Percentiles rank a stretch among this genome's conserved stretches.
phyloP scores from a whole-genome alignment of 2,797 vertebrate species.

The Capromys pilorides region DNA sequence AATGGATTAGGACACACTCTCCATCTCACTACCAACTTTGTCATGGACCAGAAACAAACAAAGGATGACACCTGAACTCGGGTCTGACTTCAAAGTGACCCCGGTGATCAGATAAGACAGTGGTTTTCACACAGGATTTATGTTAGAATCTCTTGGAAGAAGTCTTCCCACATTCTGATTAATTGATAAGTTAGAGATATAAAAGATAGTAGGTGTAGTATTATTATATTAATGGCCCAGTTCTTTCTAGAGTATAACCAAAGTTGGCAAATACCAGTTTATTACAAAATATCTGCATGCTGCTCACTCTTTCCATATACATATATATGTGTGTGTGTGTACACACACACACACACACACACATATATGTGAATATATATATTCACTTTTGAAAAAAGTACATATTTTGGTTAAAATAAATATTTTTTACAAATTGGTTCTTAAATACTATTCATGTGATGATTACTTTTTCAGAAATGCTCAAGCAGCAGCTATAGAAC shows the following conservation, averaged over 20 bases:
- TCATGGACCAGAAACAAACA: background rate
- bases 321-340: accelerated
- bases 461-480: background rate
- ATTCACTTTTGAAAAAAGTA: background rate
- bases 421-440: background rate
- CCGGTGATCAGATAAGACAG: background rate
- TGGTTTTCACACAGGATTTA: background rate
- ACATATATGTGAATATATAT: too few species aligned
- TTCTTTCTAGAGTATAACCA: background rate
- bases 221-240: background rate
- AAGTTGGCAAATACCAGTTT: background rate
- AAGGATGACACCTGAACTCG: background rate
- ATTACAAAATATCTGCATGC: background rate
- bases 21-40: background rate
- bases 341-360: too few species aligned
- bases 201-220: background rate
- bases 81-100: background rate
- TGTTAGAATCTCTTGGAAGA: background rate
- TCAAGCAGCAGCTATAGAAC: background rate
- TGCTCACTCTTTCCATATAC: background rate
- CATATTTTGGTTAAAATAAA: background rate
- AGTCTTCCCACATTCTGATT: background rate
- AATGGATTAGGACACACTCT: background rate
- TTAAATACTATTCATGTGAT: background rate
- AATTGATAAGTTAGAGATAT: too few species aligned